phyloP scores from a whole-genome alignment of 2,797 vertebrate species.

The Eulemur coronatus region DNA sequence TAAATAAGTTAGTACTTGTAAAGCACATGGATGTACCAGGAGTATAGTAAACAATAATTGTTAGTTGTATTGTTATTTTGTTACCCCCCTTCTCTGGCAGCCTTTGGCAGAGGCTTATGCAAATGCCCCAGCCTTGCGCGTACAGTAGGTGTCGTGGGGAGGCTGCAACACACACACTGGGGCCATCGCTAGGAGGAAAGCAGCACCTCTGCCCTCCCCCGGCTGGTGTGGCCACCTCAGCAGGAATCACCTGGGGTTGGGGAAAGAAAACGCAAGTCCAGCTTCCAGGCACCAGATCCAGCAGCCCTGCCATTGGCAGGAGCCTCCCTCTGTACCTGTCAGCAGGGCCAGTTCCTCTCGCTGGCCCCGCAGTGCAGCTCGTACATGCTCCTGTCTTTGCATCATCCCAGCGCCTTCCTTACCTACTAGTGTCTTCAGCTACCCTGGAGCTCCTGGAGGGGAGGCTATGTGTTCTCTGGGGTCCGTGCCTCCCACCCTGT shows the following conservation, averaged over 20 bases:
- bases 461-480: not conserved
- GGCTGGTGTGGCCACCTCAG: not conserved
- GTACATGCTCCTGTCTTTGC: not conserved
- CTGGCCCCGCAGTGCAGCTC: accelerated
- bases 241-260: not conserved
- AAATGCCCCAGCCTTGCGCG: not conserved
- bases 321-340: not conserved
- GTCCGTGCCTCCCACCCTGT: not conserved
- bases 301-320: no score
- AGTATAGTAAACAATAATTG: not conserved
- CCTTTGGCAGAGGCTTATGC: not conserved
- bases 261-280: no score
- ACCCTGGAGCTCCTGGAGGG: not conserved
- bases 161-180: not conserved
- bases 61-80: not conserved
- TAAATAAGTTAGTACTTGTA: not conserved
- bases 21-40: not conserved
- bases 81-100: not conserved
- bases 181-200: not conserved
- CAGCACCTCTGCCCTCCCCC: not conserved
- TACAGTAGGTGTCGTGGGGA: no score
- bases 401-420: not conserved
- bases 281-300: not conserved
- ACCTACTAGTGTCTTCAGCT: not conserved
- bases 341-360: not conserved